Evolutionary conservation across 2,888 invertebrate species (phyloP).

Genomic region (Eurytoma californica): DNA sequence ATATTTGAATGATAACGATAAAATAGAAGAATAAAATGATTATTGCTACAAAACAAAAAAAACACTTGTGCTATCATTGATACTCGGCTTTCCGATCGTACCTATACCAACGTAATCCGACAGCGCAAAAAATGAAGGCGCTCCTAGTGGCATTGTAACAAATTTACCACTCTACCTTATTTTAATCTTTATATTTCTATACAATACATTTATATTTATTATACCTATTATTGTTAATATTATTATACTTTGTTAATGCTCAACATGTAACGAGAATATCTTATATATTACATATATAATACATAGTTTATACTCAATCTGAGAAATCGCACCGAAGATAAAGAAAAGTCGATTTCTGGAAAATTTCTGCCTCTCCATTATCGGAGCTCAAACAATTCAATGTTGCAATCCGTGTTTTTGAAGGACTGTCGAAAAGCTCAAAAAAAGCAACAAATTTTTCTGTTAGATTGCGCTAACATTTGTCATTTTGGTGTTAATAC

Average conservation of each 20-base stretch:
- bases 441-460: conserved; percentile 27
- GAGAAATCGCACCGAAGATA: neutral
- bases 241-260: neutral
- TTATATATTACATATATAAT: conserved; percentile 3
- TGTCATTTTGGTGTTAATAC: conserved; percentile 15
- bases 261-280: conserved; percentile 4
- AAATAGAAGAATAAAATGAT: conserved; percentile 29
- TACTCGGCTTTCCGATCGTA: conserved; percentile 26
- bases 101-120: conserved; percentile 6
- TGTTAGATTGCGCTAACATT: neutral
- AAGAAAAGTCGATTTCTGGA: neutral
- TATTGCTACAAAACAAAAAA: neutral
- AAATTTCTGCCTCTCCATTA: conserved; percentile 2
- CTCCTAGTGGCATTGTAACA: conserved; percentile 8
- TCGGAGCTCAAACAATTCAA: conserved; percentile 12
- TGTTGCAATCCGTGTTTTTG: conserved; percentile 1
- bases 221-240: conserved; percentile 29
- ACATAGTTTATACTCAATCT: conserved; percentile 21
- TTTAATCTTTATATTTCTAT: conserved; percentile 39
- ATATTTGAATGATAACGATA: conserved; percentile 37
- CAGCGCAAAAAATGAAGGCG: neutral
- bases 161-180: conserved; percentile 9
- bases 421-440: conserved; percentile 36
- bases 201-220: conserved; percentile 37
- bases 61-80: conserved; percentile 1